phyloP scores from a whole-genome alignment of 1,140 invertebrate genomes.

The Zaprionus davidi region DNA sequence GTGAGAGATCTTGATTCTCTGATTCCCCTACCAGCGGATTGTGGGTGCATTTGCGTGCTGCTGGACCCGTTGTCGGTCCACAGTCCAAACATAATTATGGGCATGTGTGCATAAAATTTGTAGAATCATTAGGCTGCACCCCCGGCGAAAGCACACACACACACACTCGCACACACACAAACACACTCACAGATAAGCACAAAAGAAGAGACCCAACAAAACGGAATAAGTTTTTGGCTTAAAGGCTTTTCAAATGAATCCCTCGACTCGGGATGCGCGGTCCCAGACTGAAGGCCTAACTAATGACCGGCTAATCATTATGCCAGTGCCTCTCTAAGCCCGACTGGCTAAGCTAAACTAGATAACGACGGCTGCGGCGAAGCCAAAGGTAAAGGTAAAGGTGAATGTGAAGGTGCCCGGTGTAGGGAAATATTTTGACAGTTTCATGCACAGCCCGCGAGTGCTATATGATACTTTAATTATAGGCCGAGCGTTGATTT shows the following conservation, averaged over 20 bases:
- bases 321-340: constrained; percentile 31
- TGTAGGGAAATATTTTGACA: constrained; percentile 77
- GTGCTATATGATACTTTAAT: constrained; percentile 83
- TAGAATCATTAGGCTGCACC: constrained; percentile 80
- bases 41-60: constrained; percentile 43
- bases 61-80: constrained; percentile 1
- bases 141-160: constrained; percentile 60
- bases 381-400: constrained; percentile 1
- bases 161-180: constrained; percentile 28
- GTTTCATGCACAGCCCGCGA: constrained; percentile 79
- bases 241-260: constrained; percentile 82
- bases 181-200: constrained; percentile 12
- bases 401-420: constrained; percentile 20
- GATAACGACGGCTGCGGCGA: constrained; percentile 51
- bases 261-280: constrained; percentile 44
- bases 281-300: constrained; percentile 38
- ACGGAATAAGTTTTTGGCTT: constrained; percentile 74
- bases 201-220: constrained; percentile 45
- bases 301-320: constrained; percentile 82
- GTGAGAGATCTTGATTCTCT: constrained; percentile 13
- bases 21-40: constrained; percentile 1
- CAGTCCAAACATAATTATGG: constrained; percentile 65
- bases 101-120: constrained; percentile 80
- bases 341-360: constrained; percentile 48
- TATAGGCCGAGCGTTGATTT: constrained; percentile 70